phyloP scores from a whole-genome alignment of 1,140 invertebrate genomes.

The Chelonus insularis region DNA sequence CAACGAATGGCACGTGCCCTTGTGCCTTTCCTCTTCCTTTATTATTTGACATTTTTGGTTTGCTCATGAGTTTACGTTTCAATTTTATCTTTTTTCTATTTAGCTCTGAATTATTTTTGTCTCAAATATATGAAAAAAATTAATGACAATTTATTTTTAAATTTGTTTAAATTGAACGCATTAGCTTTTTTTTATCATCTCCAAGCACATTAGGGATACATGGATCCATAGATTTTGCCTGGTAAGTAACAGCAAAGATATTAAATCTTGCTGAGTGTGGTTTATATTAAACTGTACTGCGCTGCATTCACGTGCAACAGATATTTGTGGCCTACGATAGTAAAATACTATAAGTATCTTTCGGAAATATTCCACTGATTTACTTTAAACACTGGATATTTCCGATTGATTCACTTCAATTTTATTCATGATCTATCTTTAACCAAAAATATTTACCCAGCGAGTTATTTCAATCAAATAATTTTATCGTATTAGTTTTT shows the following conservation, averaged over 20 bases:
- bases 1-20: constrained; percentile 9
- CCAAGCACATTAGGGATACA: background rate
- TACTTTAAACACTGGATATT: no score
- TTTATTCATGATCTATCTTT: no score
- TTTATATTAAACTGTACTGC: constrained; percentile 14
- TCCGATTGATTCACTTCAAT: no score
- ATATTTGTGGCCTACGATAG: constrained; percentile 7
- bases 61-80: no score
- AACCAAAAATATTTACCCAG: no score
- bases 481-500: no score
- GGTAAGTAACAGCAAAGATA: constrained; percentile 13
- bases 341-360: constrained; percentile 4
- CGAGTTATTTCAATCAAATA: no score
- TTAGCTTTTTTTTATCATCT: background rate
- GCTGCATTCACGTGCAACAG: constrained; percentile 9
- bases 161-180: no score
- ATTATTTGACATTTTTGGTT: background rate
- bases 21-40: background rate
- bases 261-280: constrained; percentile 6
- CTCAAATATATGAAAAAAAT: no score
- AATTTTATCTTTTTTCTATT: background rate
- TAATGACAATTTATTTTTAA: no score
- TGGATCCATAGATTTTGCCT: constrained; percentile 8
- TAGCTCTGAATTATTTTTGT: background rate
- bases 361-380: background rate